Evolutionary conservation across 2,797 vertebrate genomes (phyloP).

Genomic region (Neomorphus geoffroyi): DNA sequence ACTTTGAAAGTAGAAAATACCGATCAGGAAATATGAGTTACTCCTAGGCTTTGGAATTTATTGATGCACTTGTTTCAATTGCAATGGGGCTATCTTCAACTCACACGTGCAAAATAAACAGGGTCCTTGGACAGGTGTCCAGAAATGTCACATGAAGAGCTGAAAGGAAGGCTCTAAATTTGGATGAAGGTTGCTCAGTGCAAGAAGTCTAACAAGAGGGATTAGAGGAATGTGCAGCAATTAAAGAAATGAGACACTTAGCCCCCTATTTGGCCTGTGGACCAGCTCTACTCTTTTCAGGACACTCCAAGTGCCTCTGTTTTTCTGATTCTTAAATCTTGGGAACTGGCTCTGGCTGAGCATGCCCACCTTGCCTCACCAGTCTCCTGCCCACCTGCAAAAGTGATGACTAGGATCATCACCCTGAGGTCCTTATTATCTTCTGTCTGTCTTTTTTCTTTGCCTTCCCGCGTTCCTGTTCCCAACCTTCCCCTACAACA

Average conservation of each 20-base stretch:
- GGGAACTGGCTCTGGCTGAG: not conserved
- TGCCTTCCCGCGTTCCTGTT: not conserved
- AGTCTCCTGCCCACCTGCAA: not conserved
- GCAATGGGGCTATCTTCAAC: not conserved
- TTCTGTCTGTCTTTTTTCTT: not conserved
- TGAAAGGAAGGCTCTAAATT: not conserved
- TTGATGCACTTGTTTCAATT: conserved; percentile 57
- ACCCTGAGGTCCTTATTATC: not conserved
- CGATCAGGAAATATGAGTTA: conserved; percentile 57
- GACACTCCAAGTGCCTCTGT: not conserved
- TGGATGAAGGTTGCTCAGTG: not conserved
- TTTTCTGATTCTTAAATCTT: not conserved
- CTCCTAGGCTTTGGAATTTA: conserved; percentile 47
- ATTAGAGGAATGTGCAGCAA: not conserved
- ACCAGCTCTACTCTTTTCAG: not conserved
- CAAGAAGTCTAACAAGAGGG: not conserved
- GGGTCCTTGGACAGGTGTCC: not conserved
- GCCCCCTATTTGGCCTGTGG: not conserved
- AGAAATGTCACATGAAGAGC: not conserved
- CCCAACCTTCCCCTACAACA: not conserved
- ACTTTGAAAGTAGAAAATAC: conserved; percentile 53
- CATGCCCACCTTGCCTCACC: rapidly evolving
- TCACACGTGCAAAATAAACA: conserved; percentile 49
- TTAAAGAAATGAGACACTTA: not conserved
- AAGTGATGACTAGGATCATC: not conserved